Conservation (phyloP, 2,888 invertebrate species). For the Coelopa pilipes region DNA sequence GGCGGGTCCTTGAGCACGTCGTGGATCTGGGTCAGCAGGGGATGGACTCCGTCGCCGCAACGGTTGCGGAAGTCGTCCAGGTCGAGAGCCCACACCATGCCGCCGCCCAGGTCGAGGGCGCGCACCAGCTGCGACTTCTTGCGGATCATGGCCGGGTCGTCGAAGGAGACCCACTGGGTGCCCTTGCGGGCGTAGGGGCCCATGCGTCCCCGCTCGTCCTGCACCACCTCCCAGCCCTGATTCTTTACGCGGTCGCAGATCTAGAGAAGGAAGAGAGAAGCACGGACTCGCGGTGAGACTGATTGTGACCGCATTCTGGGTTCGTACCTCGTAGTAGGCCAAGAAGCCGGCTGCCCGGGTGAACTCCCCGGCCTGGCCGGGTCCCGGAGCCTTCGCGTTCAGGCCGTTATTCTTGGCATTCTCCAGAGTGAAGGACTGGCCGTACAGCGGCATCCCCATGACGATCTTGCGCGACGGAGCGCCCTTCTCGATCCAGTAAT, state of each 20-base stretch:
- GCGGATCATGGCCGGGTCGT: slow-evolving; percentile 82
- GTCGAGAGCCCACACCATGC: slow-evolving; percentile 92
- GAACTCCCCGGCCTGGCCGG: slow-evolving; percentile 86
- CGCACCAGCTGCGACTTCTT: slow-evolving; percentile 83
- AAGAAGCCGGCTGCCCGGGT: slow-evolving; percentile 87
- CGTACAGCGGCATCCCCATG: slow-evolving; percentile 91
- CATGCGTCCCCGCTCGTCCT: slow-evolving; percentile 81
- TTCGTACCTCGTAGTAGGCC: slow-evolving; percentile 82
- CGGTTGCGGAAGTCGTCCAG: slow-evolving; percentile 85
- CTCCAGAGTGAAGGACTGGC: slow-evolving; percentile 82
- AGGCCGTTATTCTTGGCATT: slow-evolving; percentile 74
- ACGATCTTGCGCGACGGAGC: slow-evolving; percentile 84
- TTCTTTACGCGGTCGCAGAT: slow-evolving; percentile 85
- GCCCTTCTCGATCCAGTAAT: slow-evolving; percentile 89
- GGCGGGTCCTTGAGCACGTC: slow-evolving; percentile 73
- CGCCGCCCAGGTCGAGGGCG: slow-evolving; percentile 82
- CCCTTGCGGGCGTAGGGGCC: slow-evolving; percentile 90
- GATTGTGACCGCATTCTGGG: slow-evolving; percentile 29
- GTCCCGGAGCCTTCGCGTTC: slow-evolving; percentile 80
- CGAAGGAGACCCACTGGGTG: slow-evolving; percentile 92
- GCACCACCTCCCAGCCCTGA: slow-evolving; percentile 82
- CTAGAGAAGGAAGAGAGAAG: slow-evolving; percentile 60
- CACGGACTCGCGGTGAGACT: not conserved
- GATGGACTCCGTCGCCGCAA: slow-evolving; percentile 84
- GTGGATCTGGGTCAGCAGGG: slow-evolving; percentile 81